A percentile compares a stretch with the other conserved stretches of the same genome.
phyloP scores from a whole-genome alignment of 2,797 vertebrate species.

The Glyptemys insculpta region DNA sequence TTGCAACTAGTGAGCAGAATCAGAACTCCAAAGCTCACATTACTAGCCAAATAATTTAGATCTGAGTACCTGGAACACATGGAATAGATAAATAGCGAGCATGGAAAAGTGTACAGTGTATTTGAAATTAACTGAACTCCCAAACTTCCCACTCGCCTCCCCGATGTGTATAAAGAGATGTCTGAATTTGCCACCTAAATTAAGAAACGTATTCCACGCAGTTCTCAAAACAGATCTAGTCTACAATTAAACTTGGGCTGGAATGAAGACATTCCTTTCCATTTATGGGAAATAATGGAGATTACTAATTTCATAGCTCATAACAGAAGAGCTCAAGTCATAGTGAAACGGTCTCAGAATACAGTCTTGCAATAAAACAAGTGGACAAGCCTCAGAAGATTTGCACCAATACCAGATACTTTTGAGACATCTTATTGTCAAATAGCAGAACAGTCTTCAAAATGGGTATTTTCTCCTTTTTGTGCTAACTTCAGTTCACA shows the following conservation, averaged over 20 bases:
- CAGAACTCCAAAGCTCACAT: neutral
- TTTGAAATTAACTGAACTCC: neutral
- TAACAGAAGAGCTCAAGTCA: neutral
- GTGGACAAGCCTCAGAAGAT: neutral
- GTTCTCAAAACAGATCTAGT: constrained; percentile 52
- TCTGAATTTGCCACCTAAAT: neutral
- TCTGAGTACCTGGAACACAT: neutral
- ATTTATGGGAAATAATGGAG: constrained; percentile 19
- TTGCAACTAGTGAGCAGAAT: neutral
- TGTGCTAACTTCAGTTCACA: neutral
- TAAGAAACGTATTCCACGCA: neutral
- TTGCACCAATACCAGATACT: neutral
- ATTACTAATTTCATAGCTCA: constrained; percentile 38
- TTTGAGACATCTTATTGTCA: neutral
- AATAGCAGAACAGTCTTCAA: neutral
- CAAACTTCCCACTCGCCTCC: constrained; percentile 13
- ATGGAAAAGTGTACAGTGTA: neutral
- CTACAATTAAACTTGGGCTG: constrained; percentile 10
- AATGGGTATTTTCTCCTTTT: neutral
- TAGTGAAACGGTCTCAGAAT: neutral
- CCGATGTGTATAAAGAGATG: neutral
- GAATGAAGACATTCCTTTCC: constrained; percentile 43
- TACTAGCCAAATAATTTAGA: neutral
- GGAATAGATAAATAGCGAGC: neutral
- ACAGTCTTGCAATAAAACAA: neutral